Conservation (phyloP, 2,113 vertebrate species). For the Cervus canadensis region DNA sequence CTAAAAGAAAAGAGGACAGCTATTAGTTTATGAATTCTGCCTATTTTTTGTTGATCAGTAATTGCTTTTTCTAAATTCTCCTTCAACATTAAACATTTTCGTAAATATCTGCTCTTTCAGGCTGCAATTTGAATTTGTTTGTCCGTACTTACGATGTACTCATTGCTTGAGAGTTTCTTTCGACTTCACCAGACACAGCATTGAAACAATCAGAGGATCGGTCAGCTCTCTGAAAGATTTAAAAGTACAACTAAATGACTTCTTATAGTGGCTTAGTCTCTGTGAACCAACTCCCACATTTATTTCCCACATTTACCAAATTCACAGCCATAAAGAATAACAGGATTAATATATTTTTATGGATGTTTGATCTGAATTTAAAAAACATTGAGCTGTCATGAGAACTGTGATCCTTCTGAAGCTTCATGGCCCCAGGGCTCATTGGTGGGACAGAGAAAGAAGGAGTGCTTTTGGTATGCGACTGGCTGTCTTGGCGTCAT, state of each 20-base stretch:
- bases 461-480: background rate
- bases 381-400: background rate
- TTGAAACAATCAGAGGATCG: fast-evolving
- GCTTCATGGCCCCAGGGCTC: no score
- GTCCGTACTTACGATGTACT: constrained; percentile 29
- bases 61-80: background rate
- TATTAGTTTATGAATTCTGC: background rate
- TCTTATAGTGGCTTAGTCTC: background rate
- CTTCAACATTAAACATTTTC: background rate
- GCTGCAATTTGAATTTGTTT: background rate
- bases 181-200: fast-evolving
- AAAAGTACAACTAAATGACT: background rate
- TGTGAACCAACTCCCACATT: background rate
- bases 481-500: background rate
- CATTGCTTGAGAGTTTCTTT: fast-evolving
- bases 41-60: background rate
- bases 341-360: background rate
- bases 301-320: background rate
- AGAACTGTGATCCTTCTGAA: background rate
- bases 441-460: background rate
- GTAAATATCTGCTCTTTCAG: background rate
- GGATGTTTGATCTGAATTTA: background rate
- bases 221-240: constrained; percentile 9
- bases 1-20: constrained; percentile 35
- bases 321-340: background rate